Evolutionary conservation across 2,888 invertebrate species (phyloP), one percentile per base, ranked within the genome.

Genomic region (Amphimallon solstitiale): DNA sequence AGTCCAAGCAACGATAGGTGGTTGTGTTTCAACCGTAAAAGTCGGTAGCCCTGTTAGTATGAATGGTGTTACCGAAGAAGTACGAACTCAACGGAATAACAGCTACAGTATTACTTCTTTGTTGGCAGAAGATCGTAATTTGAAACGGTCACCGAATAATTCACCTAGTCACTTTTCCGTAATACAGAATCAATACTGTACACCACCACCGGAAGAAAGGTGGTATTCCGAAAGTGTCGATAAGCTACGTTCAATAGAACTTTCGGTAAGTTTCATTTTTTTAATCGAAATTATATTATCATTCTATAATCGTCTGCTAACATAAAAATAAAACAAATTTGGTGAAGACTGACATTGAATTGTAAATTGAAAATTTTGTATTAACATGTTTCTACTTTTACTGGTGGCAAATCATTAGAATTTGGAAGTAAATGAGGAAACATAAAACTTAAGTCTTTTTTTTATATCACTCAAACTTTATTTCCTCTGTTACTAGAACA

Each of bases 71-170:
- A 70, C 71, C 12, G 72, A 72, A 48, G 72, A 72, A 46, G 68
- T 70, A 38, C 65, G 72, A 21, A 67, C 78, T 14, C 71, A 75
- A 9, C 83, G 78, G 77, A 86, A 80, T 75, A 86, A 91, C 82
- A 92, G 91, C 80, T 93, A 93, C 84, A 93, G 93, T 84, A 94
- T 94, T 81, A 92, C 92, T 78, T 93, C 93, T 70, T 85, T 94
- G 79, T 85, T 94, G 75, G 90, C 91, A 67, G 89, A 89, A 71
- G 86, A 88, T 73, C 72, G 72, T 29, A 77, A 75, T 63, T 70
- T 74, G 12, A 76, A 76, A 68, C 76, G 76, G 56, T 81, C 81
- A 56, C 82, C 81, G 29, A 77, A 75, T 56, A 78, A 77, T 70
- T 79, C 79, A 69, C 78, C 79, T 75, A 79, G 77, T 78, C 79